A percentile compares a stretch with the other conserved stretches of the same genome.
Conservation (phyloP, 2,888 invertebrate genomes). For the Apodemia mormo region DNA sequence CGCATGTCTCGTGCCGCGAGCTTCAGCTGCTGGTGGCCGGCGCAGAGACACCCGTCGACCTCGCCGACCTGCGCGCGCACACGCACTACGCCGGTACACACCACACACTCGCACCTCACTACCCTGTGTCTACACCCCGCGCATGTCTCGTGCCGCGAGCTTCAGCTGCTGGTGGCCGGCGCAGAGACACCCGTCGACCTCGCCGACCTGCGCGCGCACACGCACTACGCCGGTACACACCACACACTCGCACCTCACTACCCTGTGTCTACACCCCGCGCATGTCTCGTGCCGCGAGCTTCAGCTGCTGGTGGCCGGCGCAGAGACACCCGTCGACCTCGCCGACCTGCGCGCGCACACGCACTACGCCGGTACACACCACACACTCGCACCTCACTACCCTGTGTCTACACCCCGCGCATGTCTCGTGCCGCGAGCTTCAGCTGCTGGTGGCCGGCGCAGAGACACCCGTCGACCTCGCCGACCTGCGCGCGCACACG, state of each 20-base stretch:
- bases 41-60: constrained; percentile 95
- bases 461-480: constrained; percentile 95
- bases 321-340: constrained; percentile 95
- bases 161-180: constrained; percentile 98
- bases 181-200: constrained; percentile 97
- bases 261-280: constrained; percentile 53
- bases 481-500: constrained; percentile 93
- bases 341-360: constrained; percentile 93
- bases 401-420: constrained; percentile 54
- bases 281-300: constrained; percentile 96
- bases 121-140: constrained; percentile 41
- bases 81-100: constrained; percentile 91
- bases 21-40: constrained; percentile 98
- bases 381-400: neutral
- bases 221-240: constrained; percentile 89
- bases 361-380: constrained; percentile 88
- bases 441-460: constrained; percentile 98
- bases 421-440: constrained; percentile 96
- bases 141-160: constrained; percentile 95
- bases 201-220: constrained; percentile 91
- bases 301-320: constrained; percentile 98
- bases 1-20: constrained; percentile 96
- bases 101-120: neutral
- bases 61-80: constrained; percentile 91
- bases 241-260: neutral